phyloP scores from a whole-genome alignment of 2,113 vertebrate species.

The Otis tarda region DNA sequence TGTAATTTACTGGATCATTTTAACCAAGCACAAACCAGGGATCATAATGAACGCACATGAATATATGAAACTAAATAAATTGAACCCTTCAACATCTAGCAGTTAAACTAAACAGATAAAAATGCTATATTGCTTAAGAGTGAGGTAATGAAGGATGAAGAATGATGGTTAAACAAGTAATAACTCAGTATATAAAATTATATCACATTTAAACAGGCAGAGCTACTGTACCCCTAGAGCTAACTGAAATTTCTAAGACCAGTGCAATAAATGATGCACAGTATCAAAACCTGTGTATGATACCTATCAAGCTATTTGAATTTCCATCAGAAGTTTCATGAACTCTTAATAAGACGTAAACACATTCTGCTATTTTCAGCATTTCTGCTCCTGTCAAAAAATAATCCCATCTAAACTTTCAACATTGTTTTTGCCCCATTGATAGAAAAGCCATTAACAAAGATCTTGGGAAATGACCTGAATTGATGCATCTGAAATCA shows the following conservation, averaged over 20 bases:
- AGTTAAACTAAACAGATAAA: background rate
- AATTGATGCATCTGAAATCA: background rate
- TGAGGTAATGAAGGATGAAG: background rate
- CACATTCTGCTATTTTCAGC: background rate
- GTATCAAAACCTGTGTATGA: background rate
- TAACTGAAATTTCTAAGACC: background rate
- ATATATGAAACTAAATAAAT: background rate
- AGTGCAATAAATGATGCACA: background rate
- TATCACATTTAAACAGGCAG: background rate
- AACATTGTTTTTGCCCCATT: background rate
- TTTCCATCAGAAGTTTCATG: background rate
- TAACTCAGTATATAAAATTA: background rate
- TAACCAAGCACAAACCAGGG: background rate
- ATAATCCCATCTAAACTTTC: background rate
- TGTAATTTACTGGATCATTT: background rate
- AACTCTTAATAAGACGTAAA: background rate
- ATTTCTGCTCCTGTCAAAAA: background rate
- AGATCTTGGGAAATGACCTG: background rate
- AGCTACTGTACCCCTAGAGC: background rate
- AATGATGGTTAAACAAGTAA: background rate
- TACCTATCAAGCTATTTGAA: background rate
- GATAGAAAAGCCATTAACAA: background rate
- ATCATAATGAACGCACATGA: background rate
- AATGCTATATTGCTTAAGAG: background rate
- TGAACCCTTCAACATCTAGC: background rate